Evolutionary conservation across 1,140 invertebrate species (phyloP).

Genomic region (Cataglyphis hispanica): DNA sequence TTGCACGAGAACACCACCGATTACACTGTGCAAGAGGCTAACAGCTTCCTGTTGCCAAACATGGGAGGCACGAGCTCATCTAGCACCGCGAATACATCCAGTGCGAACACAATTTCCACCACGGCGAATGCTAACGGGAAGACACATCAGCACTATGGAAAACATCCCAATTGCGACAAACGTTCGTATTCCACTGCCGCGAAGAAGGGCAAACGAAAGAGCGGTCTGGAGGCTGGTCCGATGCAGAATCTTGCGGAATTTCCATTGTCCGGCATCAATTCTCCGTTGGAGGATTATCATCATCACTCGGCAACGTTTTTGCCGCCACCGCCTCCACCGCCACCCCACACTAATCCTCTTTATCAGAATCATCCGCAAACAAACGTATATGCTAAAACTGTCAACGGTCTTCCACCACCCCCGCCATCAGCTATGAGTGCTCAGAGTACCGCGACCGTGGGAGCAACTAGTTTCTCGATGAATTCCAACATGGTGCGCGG

Average conservation of each 20-base stretch:
- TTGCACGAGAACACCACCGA: conserved; percentile 83
- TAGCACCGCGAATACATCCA: conserved; percentile 67
- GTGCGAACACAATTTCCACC: conserved; percentile 64
- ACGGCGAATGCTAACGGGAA: conserved; percentile 74
- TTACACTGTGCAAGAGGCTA: conserved; percentile 80
- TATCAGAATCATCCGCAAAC: conserved; percentile 83
- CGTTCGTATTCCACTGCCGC: conserved; percentile 77
- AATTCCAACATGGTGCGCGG: conserved; percentile 75
- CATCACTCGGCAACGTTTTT: conserved; percentile 80
- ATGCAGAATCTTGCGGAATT: conserved; percentile 83
- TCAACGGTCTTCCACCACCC: conserved; percentile 79
- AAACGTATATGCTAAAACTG: conserved; percentile 80
- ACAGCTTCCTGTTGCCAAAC: conserved; percentile 82
- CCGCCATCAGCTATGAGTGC: conserved; percentile 70
- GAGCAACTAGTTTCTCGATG: conserved; percentile 66
- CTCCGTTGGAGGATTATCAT: conserved; percentile 84
- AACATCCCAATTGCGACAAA: conserved; percentile 77
- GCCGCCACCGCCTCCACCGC: conserved; percentile 42
- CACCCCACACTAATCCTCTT: conserved; percentile 79
- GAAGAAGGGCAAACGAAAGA: conserved; percentile 84
- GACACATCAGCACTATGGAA: conserved; percentile 79
- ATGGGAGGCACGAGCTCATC: conserved; percentile 72
- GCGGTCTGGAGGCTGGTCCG: conserved; percentile 63
- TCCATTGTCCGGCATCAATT: conserved; percentile 80
- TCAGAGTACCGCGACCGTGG: conserved; percentile 72